Percentiles rank a stretch among this genome's conserved stretches.
These are phyloP conservation scores for Eurytoma adleriae DNA, from an alignment of 2,888 invertebrate species.

Conservation along the genomic window DNA sequence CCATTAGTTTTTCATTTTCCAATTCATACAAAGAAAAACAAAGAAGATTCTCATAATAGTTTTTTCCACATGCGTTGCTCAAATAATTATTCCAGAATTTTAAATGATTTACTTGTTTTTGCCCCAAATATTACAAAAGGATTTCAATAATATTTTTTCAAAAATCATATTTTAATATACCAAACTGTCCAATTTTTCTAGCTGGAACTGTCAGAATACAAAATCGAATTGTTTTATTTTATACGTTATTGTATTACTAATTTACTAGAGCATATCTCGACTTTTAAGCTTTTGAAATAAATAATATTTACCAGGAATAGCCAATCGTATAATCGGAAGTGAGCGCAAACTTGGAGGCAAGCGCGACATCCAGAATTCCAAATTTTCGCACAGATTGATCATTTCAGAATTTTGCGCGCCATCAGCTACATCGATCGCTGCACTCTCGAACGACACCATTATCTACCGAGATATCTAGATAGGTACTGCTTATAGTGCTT, in stretches of 20 bases:
- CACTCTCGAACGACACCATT: neutral
- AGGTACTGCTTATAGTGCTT: too few relatives aligned
- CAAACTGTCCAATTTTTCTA: neutral
- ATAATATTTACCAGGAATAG: constrained; percentile 83
- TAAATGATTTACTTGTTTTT: too few relatives aligned
- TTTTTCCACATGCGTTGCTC: too few relatives aligned
- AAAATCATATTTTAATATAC: neutral
- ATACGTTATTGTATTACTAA: neutral
- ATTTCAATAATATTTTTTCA: too few relatives aligned
- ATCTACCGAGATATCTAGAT: too few relatives aligned
- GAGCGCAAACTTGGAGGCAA: constrained; percentile 80
- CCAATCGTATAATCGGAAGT: constrained; percentile 83
- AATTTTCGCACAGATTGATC: constrained; percentile 68
- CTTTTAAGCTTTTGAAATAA: too few relatives aligned
- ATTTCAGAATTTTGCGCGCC: constrained; percentile 44
- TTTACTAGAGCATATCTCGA: too few relatives aligned
- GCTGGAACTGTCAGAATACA: neutral
- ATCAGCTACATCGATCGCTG: constrained; percentile 18
- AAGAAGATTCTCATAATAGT: neutral
- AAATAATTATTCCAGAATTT: neutral
- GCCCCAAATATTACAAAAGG: too few relatives aligned
- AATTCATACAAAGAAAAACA: neutral
- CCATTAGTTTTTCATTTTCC: neutral
- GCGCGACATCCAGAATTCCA: constrained; percentile 85
- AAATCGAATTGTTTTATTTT: neutral